phyloP scores from a whole-genome alignment of 2,888 invertebrate genomes.

The Busseola fusca region DNA sequence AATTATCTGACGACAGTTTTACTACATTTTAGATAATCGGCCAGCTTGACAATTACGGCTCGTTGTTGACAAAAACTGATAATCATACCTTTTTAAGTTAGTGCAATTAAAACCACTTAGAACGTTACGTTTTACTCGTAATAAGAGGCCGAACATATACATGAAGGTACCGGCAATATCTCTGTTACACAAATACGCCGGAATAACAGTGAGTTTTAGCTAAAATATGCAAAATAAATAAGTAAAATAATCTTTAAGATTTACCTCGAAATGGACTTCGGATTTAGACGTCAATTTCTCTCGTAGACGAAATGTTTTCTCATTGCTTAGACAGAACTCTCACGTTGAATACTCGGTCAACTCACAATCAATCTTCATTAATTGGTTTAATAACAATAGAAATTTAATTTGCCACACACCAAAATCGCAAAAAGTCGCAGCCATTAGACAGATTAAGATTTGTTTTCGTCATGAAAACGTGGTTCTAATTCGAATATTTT shows the following conservation, averaged over 20 bases:
- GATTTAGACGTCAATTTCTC: conserved; percentile 56
- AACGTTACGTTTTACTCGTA: conserved; percentile 19
- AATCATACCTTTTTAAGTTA: conserved; percentile 51
- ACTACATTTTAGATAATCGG: conserved; percentile 33
- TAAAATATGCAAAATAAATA: conserved; percentile 67
- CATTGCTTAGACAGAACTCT: conserved; percentile 33
- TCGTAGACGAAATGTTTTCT: conserved; percentile 30
- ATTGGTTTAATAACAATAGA: conserved; percentile 47
- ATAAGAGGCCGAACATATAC: conserved; percentile 40
- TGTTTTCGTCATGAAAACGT: conserved; percentile 66
- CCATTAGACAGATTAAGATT: conserved; percentile 68
- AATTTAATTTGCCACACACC: conserved; percentile 70
- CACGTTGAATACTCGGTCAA: conserved; percentile 29
- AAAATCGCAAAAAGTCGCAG: conserved; percentile 72
- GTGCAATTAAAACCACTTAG: conserved; percentile 28
- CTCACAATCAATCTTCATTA: conserved; percentile 43
- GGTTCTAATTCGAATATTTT: conserved; percentile 30
- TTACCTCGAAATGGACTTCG: conserved; percentile 72
- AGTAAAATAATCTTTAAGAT: conserved; percentile 67
- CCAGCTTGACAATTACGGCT: conserved; percentile 48
- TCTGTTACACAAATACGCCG: conserved; percentile 54
- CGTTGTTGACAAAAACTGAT: conserved; percentile 66
- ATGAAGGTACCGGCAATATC: conserved; percentile 34
- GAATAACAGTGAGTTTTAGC: conserved; percentile 65
- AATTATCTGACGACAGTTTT: conserved; percentile 26